A percentile compares a stretch with the other conserved stretches of the same genome.
phyloP scores from a whole-genome alignment of 2,888 invertebrate genomes.

The Heliconius hortense region DNA sequence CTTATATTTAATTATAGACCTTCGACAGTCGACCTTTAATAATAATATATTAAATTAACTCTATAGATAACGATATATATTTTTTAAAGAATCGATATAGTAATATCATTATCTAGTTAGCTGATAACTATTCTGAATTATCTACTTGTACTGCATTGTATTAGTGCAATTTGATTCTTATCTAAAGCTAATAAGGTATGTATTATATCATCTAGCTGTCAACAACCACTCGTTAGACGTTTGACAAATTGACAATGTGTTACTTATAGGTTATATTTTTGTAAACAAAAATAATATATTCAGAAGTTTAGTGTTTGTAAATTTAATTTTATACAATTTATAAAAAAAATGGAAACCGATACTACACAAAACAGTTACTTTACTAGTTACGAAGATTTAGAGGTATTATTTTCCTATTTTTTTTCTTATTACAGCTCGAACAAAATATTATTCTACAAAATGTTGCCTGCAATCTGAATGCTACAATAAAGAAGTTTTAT shows the following conservation, averaged over 20 bases:
- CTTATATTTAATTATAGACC: no score
- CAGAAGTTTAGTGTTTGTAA: background rate
- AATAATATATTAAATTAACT: no score
- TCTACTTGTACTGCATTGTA: background rate
- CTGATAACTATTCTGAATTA: background rate
- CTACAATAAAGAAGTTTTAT: no score
- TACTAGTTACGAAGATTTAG: slow-evolving; percentile 87
- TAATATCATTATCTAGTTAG: background rate
- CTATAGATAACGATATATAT: no score
- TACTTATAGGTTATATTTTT: slow-evolving; percentile 7
- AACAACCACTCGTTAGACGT: background rate
- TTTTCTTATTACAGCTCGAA: background rate
- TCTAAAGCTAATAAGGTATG: background rate
- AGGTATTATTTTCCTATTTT: slow-evolving; percentile 76
- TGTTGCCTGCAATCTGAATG: background rate
- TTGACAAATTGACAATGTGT: background rate
- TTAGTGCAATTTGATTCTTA: background rate
- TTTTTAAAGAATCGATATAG: background rate
- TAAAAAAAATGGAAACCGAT: slow-evolving; percentile 51
- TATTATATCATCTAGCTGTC: background rate
- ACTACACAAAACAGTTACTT: slow-evolving; percentile 80
- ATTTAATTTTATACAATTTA: background rate
- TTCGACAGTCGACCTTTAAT: no score
- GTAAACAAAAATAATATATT: background rate
- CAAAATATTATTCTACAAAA: background rate